Percentiles rank a stretch among this genome's conserved stretches.
These are phyloP conservation scores for Saimiri boliviensis DNA, from an alignment of 2,113 vertebrate genomes.

Conservation along the genomic window DNA sequence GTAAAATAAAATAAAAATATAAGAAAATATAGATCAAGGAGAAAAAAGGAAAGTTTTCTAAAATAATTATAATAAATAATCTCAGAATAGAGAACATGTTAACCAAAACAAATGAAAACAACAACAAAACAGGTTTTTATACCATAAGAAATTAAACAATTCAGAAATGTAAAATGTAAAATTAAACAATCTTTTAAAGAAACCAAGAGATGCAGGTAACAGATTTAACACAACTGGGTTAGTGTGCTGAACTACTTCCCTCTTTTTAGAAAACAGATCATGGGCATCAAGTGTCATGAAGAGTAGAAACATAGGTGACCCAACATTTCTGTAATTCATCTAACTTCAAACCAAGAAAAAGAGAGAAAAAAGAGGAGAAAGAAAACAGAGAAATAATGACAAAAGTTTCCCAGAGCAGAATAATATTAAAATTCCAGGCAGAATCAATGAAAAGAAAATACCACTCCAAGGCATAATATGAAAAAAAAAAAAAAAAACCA, in stretches of 20 bases:
- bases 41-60: neutral
- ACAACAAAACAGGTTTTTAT: neutral
- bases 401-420: neutral
- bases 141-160: neutral
- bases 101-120: neutral
- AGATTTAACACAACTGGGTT: neutral
- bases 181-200: neutral
- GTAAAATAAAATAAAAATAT: neutral
- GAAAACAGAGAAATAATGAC: neutral
- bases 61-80: neutral
- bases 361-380: neutral
- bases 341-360: neutral
- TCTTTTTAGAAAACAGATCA: neutral
- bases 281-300: neutral
- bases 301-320: neutral
- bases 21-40: neutral
- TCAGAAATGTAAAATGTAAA: neutral
- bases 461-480: neutral
- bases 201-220: neutral
- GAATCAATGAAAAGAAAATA: neutral
- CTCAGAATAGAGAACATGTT: neutral
- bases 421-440: neutral
- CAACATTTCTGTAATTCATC: neutral
- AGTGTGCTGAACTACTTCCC: neutral
- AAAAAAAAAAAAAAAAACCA: neutral